A percentile compares a stretch with the other conserved stretches of the same genome.
Conservation (phyloP, 2,797 vertebrate species). For the Sebastes alutus region DNA sequence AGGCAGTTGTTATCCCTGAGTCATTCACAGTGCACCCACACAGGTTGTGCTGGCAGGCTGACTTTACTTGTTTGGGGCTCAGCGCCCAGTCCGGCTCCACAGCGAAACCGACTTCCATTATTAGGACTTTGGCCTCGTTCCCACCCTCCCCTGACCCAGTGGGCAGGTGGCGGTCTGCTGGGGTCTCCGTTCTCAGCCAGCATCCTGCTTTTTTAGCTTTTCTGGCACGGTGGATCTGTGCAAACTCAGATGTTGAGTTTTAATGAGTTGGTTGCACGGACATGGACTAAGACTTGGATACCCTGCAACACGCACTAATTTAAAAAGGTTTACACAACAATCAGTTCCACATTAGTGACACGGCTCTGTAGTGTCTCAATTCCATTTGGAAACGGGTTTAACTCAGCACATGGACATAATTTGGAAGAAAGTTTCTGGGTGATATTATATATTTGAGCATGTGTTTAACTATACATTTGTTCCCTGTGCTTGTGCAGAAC, state of each 20-base stretch:
- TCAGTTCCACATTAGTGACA: neutral
- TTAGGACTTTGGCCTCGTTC: slow-evolving; percentile 44
- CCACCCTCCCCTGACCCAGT: slow-evolving; percentile 54
- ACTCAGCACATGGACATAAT: neutral
- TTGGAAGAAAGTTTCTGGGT: neutral
- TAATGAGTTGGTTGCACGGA: slow-evolving; percentile 49
- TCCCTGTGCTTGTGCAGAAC: slow-evolving; percentile 81
- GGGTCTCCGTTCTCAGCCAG: slow-evolving; percentile 52
- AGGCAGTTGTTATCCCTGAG: slow-evolving; percentile 44
- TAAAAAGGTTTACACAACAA: slow-evolving; percentile 19
- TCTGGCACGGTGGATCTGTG: slow-evolving; percentile 3
- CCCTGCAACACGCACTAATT: neutral
- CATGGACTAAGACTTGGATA: slow-evolving; percentile 9
- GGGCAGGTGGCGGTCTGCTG: slow-evolving; percentile 59
- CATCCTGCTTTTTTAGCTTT: slow-evolving; percentile 9
- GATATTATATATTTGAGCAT: neutral
- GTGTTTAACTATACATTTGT: slow-evolving; percentile 3
- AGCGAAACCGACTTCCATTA: slow-evolving; percentile 45
- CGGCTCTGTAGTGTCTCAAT: neutral
- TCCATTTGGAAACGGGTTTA: neutral
- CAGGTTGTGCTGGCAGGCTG: slow-evolving; percentile 47
- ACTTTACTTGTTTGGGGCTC: slow-evolving; percentile 37
- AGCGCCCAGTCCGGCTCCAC: slow-evolving; percentile 29
- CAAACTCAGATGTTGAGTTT: slow-evolving; percentile 17
- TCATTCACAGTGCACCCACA: slow-evolving; percentile 37